Evolutionary conservation across 1,140 invertebrate genomes (phyloP), one percentile per base, ranked within the genome.

Genomic region (Lepidostoma basale): DNA sequence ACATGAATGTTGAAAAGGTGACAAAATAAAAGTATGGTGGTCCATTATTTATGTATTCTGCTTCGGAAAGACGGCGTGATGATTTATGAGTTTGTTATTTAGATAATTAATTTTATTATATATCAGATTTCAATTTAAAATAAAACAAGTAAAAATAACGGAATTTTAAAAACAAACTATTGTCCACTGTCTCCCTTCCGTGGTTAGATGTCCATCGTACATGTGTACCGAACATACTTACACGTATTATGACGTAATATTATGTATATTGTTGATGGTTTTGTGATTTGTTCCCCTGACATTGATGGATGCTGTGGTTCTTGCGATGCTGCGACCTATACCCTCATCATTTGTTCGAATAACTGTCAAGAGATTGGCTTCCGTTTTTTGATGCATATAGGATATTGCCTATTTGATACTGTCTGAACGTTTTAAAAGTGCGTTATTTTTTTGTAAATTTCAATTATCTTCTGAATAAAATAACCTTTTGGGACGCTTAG

Each of bases 291-390:
- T 23, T 49, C 9, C 45, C 0, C 18, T 23, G 45, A 49, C 45
- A 23, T 12, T 49, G 45, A 49, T 49, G 45, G 45, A 49, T 49
- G 45, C 25, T 12, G 18, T n/a, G 45, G 25, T 49, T 18, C 45
- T 49, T 18, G 22, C 25, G 25, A 49, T 49, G 45, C 22, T 49
- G 18, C 25, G 45, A 49, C 45, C 45, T 49, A 23, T 3, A 49
- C 45, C 45, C 45, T 49, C 22, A 23, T 49, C 45, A 49, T 49
- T 49, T 49, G 45, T 49, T 49, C 45, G 22, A 23, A 49, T 49
- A 49, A 49, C 45, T 49, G 45, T 22, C 45, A 49, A 49, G 23
- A 12, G 22, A 18, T 49, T 23, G 25, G 22, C 8, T 49, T n/a
- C 45, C 9, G 20, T 49, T 0, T 23, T 18, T 49, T 22, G 45